Evolutionary conservation across 2,888 invertebrate species (phyloP), one percentile per base, ranked within the genome.

Genomic region (Phymatocera aterrima): DNA sequence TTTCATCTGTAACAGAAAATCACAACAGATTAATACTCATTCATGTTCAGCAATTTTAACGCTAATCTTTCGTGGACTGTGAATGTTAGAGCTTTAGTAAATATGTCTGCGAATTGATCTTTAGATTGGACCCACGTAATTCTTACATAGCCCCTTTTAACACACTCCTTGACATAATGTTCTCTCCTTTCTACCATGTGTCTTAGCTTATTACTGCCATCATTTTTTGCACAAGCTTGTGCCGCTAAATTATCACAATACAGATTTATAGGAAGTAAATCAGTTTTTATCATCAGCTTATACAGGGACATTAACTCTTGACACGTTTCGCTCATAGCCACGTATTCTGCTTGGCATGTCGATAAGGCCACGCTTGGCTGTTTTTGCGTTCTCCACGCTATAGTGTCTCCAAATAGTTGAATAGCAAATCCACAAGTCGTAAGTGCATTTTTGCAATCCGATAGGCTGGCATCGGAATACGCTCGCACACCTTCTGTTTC

Each of bases 21-120:
- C 15, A 28, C 0, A 60, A 60, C 24, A 24, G 3, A 57, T 60
- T 28, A 60, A 24, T 60, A 60, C 10, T n/a, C 15, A 60, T 60
- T 28, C 10, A 28, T 31, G 15, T 31, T 60, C 8, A 60, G n/a
- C 18, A 48, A 18, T 48, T 18, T 48, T 48, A 48, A 15, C 0
- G 57, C 24, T 24, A 57, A 28, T 28, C 3, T 57, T 28, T 57
- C 28, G 24, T 57, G 28, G 12, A 18, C 12, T 12, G 24, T 77
- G 40, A 54, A 77, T 24, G 57, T 21, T n/a, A 78, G 28, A 6
- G 72, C 8, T 40, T 80, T 80, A 8, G 80, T 80, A 57, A 82
- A 80, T 15, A 83, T 83, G 46, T 83, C 83, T n/a, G 81, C 82
- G 8, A 82, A 28, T 57, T 81, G 83, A 28, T 80, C 75, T 46